Evolutionary conservation across 2,113 vertebrate species (phyloP).

Genomic region (Solea senegalensis): DNA sequence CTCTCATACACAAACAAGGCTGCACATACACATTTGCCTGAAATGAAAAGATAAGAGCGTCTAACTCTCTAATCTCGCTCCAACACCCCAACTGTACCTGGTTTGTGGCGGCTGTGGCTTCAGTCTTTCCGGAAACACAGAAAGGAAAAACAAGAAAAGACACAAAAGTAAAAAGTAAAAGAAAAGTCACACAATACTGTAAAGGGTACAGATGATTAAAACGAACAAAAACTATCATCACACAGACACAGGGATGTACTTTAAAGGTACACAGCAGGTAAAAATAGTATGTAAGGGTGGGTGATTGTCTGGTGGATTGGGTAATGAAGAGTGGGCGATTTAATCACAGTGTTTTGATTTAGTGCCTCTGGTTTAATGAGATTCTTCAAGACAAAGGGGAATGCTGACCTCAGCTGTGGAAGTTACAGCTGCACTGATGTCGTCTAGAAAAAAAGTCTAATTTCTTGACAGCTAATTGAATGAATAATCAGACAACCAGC

Average conservation of each 20-base stretch:
- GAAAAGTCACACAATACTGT: neutral
- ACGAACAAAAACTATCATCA: neutral
- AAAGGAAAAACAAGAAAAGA: conserved; percentile 17
- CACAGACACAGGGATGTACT: no score
- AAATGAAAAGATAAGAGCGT: neutral
- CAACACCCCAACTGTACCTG: conserved; percentile 62
- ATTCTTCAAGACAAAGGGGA: neutral
- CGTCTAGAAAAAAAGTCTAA: neutral
- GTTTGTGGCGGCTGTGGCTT: conserved; percentile 59
- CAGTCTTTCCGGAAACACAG: conserved; percentile 59
- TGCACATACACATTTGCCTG: neutral
- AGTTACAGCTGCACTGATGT: neutral
- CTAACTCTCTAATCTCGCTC: conserved; percentile 12
- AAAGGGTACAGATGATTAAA: neutral
- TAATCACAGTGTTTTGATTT: conserved; percentile 48
- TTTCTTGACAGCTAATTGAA: no score
- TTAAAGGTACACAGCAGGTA: conserved; percentile 14
- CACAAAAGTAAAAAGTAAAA: conserved; percentile 24
- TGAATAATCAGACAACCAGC: no score
- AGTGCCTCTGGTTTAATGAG: conserved; percentile 36
- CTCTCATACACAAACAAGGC: no score
- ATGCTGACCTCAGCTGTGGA: neutral
- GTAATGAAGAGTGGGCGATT: conserved; percentile 37
- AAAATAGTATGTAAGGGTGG: neutral
- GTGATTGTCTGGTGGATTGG: conserved; percentile 35